Evolutionary conservation across 1,140 invertebrate genomes (phyloP).

Genomic region (Ceratina japonica): DNA sequence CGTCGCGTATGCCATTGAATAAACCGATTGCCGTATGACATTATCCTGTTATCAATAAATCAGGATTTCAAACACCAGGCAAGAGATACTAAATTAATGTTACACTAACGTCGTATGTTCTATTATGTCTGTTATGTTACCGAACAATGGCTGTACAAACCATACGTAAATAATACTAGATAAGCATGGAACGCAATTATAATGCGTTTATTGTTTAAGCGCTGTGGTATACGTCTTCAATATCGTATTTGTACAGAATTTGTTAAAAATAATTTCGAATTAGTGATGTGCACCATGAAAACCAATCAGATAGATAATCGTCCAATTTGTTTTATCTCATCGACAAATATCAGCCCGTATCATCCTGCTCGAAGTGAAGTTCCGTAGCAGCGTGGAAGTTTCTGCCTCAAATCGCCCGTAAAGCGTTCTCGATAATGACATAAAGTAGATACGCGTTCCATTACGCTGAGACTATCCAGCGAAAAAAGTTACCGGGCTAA

Average conservation of each 20-base stretch:
- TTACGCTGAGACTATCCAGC: not conserved
- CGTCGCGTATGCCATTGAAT: not conserved
- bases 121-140: not conserved
- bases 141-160: too few relatives aligned
- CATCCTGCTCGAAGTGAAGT: not conserved
- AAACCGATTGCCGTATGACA: not conserved
- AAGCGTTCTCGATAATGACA: slow-evolving; percentile 16
- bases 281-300: not conserved
- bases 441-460: not conserved
- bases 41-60: not conserved
- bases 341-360: not conserved
- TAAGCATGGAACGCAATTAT: not conserved
- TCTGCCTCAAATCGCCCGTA: slow-evolving; percentile 2
- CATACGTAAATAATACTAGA: too few relatives aligned
- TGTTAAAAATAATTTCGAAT: not conserved
- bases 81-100: not conserved
- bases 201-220: not conserved
- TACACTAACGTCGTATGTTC: not conserved
- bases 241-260: not conserved
- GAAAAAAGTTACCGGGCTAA: slow-evolving; percentile 28
- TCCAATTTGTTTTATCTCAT: not conserved
- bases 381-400: not conserved
- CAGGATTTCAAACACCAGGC: not conserved
- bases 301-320: not conserved
- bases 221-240: too few relatives aligned